phyloP scores from a whole-genome alignment of 1,140 invertebrate species.

The Batillaria attramentaria region DNA sequence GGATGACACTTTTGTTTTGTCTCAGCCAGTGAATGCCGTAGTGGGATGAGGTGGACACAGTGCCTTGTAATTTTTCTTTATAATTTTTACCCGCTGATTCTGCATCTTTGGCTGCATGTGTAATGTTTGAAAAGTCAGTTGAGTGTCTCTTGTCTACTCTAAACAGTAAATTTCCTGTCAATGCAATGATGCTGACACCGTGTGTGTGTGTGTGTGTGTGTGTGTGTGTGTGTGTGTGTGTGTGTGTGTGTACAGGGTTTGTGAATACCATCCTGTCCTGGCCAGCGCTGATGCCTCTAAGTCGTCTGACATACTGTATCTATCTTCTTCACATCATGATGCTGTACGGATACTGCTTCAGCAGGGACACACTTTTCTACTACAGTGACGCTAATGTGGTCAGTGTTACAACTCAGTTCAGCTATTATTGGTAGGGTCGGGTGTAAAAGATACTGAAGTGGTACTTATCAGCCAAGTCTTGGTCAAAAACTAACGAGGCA shows the following conservation, averaged over 20 bases:
- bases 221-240: not conserved
- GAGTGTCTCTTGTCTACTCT: not conserved
- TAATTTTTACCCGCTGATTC: no score
- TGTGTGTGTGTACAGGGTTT: slow-evolving; percentile 71
- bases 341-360: slow-evolving; percentile 38
- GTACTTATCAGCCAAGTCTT: no score
- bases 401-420: not conserved
- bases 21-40: no score
- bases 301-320: slow-evolving; percentile 85
- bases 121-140: not conserved
- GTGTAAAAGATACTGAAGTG: no score
- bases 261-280: slow-evolving; percentile 85
- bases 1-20: no score
- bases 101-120: no score
- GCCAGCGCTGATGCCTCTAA: slow-evolving; percentile 84
- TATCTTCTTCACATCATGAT: slow-evolving; percentile 85
- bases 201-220: no score
- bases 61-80: no score
- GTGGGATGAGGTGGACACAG: no score
- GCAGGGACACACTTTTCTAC: slow-evolving; percentile 23
- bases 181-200: no score
- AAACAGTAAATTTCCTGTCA: not conserved
- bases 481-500: no score
- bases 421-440: no score
- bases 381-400: slow-evolving; percentile 20